A percentile compares a stretch with the other conserved stretches of the same genome.
Evolutionary conservation across 2,113 vertebrate species (phyloP).

Genomic region (Otocyon megalotis): DNA sequence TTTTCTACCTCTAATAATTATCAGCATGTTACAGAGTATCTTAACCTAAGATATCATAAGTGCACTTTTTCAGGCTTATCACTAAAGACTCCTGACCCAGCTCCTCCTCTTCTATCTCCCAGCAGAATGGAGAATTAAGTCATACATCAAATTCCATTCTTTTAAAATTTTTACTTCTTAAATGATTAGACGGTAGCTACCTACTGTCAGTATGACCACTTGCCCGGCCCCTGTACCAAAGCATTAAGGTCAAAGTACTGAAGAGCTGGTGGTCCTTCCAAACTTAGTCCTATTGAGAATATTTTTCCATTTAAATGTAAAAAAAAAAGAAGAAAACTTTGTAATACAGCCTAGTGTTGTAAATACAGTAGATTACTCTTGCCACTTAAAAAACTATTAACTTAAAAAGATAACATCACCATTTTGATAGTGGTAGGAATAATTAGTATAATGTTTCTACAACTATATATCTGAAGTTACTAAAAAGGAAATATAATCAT

Average conservation of each 20-base stretch:
- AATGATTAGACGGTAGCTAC: neutral
- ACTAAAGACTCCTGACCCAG: constrained; percentile 1
- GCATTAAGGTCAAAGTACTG: neutral
- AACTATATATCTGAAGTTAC: constrained; percentile 22
- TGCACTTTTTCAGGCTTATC: neutral
- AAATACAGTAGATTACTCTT: neutral
- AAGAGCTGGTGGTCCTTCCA: neutral
- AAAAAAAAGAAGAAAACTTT: neutral
- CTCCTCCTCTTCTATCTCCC: constrained; percentile 32
- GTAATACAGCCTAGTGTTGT: neutral
- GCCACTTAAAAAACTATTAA: neutral
- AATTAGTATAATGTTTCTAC: constrained; percentile 29
- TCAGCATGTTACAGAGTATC: neutral
- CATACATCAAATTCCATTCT: neutral
- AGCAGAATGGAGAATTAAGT: constrained; percentile 21
- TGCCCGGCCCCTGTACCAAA: neutral
- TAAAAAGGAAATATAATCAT: constrained; percentile 33
- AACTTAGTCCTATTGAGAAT: neutral
- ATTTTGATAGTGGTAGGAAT: constrained; percentile 47
- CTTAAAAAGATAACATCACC: constrained; percentile 15
- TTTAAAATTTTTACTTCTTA: constrained; percentile 27
- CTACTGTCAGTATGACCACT: neutral
- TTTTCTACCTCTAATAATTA: neutral
- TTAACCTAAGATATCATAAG: constrained; percentile 27
- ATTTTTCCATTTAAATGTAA: constrained; percentile 30